Evolutionary conservation across 2,113 vertebrate genomes (phyloP).

Genomic region (Spermophilus dauricus): DNA sequence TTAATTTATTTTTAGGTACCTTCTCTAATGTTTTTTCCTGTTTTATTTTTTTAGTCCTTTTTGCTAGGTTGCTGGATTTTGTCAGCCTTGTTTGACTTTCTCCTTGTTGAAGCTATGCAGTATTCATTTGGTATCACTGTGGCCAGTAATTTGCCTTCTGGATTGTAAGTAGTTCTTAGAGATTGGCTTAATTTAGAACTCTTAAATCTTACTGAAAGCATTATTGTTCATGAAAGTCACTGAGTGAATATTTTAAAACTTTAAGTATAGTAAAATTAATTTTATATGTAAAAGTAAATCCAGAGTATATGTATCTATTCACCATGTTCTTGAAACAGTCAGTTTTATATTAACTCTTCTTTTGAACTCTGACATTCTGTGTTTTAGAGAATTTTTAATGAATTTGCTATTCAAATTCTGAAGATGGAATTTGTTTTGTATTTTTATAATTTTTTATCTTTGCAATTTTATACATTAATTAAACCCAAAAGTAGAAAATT

Average conservation of each 20-base stretch:
- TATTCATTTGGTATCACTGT: slow-evolving; percentile 86
- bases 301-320: neutral
- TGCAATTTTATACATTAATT: slow-evolving; percentile 51
- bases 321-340: slow-evolving; percentile 23
- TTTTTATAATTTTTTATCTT: slow-evolving; percentile 57
- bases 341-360: neutral
- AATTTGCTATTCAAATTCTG: neutral
- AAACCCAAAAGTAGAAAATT: neutral
- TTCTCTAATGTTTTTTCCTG: neutral
- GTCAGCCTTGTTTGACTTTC: slow-evolving; percentile 89
- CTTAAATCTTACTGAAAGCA: slow-evolving; percentile 25
- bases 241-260: slow-evolving; percentile 35
- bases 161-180: slow-evolving; percentile 90
- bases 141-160: slow-evolving; percentile 89
- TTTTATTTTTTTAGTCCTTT: slow-evolving; percentile 89
- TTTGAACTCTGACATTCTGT: neutral
- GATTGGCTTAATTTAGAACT: neutral
- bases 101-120: slow-evolving; percentile 88
- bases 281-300: neutral
- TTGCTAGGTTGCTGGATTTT: slow-evolving; percentile 90
- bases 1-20: slow-evolving; percentile 45
- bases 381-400: slow-evolving; percentile 55
- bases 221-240: slow-evolving; percentile 46
- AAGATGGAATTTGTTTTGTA: slow-evolving; percentile 33
- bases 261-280: slow-evolving; percentile 54